phyloP scores from a whole-genome alignment of 2,797 vertebrate genomes.

The Myripristis jacobus region DNA sequence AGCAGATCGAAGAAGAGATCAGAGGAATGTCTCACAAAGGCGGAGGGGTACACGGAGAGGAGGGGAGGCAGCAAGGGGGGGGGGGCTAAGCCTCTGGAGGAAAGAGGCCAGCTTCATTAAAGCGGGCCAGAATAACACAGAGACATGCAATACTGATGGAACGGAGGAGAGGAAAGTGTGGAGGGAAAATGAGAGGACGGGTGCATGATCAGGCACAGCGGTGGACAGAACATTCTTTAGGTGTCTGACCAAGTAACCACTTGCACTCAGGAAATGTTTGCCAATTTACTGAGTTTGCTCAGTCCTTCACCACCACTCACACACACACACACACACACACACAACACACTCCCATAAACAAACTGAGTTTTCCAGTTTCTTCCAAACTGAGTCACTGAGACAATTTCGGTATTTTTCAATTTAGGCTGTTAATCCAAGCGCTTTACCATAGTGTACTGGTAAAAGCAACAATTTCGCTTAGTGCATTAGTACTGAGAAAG shows the following conservation, averaged over 20 bases:
- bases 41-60: constrained; percentile 3
- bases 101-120: constrained; percentile 53
- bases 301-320: not conserved
- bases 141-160: constrained; percentile 70
- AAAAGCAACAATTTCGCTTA: too few species aligned
- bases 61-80: constrained; percentile 7
- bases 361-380: not conserved
- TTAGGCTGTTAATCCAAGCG: too few species aligned
- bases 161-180: constrained; percentile 18
- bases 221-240: not conserved
- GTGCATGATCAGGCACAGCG: constrained; percentile 1
- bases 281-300: not conserved
- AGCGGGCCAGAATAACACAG: constrained; percentile 40
- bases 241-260: constrained; percentile 20
- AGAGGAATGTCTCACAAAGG: constrained; percentile 36
- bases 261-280: not conserved
- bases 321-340: too few species aligned
- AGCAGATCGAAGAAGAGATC: constrained; percentile 46
- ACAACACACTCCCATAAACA: not conserved
- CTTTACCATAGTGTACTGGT: too few species aligned
- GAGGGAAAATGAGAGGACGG: constrained; percentile 36
- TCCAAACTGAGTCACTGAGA: not conserved
- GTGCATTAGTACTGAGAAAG: too few species aligned
- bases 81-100: constrained; percentile 55
- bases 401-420: too few species aligned